phyloP scores from a whole-genome alignment of 2,888 invertebrate species.

The Sympetrum striolatum region DNA sequence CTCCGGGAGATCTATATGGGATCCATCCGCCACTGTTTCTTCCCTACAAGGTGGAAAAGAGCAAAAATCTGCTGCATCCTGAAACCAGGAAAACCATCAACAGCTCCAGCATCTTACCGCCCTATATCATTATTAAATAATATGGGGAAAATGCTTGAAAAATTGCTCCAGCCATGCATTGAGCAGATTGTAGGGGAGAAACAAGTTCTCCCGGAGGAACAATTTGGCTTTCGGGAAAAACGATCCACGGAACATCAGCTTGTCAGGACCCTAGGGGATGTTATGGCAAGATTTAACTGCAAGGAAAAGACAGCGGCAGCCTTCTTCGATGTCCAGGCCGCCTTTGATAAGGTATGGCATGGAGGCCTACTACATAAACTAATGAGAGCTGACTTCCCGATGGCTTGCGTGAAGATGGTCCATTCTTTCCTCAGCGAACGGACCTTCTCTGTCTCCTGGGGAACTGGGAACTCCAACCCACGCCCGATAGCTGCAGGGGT shows the following conservation, averaged over 20 bases:
- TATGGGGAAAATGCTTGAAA: neutral
- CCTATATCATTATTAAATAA: neutral
- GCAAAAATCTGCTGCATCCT: neutral
- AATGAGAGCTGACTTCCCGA: neutral
- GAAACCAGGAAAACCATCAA: neutral
- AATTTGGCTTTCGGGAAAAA: neutral
- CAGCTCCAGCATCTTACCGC: neutral
- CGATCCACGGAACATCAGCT: neutral
- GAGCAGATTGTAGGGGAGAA: neutral
- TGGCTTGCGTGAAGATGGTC: neutral
- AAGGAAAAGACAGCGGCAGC: neutral
- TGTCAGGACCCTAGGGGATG: neutral
- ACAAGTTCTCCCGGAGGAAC: neutral
- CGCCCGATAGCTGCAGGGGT: too few relatives aligned
- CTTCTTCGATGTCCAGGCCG: neutral
- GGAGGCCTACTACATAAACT: neutral
- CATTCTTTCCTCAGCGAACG: neutral
- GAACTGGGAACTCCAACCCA: neutral
- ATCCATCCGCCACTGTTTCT: neutral
- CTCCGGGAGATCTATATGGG: neutral
- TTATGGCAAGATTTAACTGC: neutral
- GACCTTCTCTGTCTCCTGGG: neutral
- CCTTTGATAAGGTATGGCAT: neutral
- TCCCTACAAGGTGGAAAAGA: neutral
- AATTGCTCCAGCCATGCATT: too few relatives aligned